Evolutionary conservation across 1,140 invertebrate genomes (phyloP).

Genomic region (Condylostylus longicornis): DNA sequence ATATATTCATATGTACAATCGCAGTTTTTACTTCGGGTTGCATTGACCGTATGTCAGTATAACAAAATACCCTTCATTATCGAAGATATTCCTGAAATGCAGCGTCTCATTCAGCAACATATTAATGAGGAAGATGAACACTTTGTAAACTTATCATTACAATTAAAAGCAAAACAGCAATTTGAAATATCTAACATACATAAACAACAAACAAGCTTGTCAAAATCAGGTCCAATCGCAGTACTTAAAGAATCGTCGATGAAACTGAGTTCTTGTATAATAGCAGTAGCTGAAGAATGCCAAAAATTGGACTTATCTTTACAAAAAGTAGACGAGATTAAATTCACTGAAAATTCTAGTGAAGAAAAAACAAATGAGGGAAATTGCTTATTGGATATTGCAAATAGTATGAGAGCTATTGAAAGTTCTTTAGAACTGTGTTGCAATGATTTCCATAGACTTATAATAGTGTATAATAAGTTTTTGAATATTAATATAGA

Average conservation of each 20-base stretch:
- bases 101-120: conserved; percentile 21
- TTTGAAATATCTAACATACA: conserved; percentile 21
- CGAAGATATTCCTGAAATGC: conserved; percentile 22
- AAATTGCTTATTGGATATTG: conserved; percentile 19
- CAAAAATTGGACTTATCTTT: conserved; percentile 25
- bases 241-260: conserved; percentile 27
- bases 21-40: conserved; percentile 25
- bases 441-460: conserved; percentile 27
- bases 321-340: conserved; percentile 11
- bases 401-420: conserved; percentile 26
- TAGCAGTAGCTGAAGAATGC: conserved; percentile 27
- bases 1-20: conserved; percentile 31
- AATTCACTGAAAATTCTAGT: conserved; percentile 21
- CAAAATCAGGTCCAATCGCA: conserved; percentile 18
- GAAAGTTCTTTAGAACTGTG: conserved; percentile 25
- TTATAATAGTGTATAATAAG: conserved; percentile 30
- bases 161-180: conserved; percentile 22
- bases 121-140: conserved; percentile 28
- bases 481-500: conserved; percentile 25
- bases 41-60: conserved; percentile 24
- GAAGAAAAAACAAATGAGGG: conserved; percentile 21
- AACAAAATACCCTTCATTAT: conserved; percentile 23
- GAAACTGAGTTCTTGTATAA: conserved; percentile 28
- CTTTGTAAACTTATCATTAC: conserved; percentile 22
- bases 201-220: conserved; percentile 14